Base-by-base conservation (phyloP, 2,888 invertebrate genomes). In the Drosophila peninsularis region DNA sequence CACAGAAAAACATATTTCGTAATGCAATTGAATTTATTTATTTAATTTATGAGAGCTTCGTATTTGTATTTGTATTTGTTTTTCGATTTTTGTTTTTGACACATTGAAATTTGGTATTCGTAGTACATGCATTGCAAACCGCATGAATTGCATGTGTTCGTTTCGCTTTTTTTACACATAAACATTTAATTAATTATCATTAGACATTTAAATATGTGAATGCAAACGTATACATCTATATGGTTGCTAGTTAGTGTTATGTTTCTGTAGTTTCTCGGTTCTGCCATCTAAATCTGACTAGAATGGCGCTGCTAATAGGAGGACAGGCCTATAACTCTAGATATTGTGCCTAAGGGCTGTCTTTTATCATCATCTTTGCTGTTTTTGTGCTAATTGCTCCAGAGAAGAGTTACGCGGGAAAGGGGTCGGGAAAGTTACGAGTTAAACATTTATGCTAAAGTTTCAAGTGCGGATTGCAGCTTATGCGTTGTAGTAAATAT, bases 101-200 rank as follows among this genome's bases (percentile, higher is more conserved):
- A 85, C 85, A 89, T 89, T 85, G 88, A 85, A 84, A 87, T 84
- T 81, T 73, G 71, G 69, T 83, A 64, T 65, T 64, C 45, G 44
- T 84, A 75, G 54, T 69, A 68, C 61, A 73, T 62, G 57, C 56
- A 27, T 62, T 55, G 52, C 55, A 55, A 44, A 72, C 68, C 72
- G 32, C 68, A 47, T 60, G 69, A 67, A 70, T 71, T 70, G 60
- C 53, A 61, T 53, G n/a, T n/a, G n/a, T 39, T 45, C 30, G 44
- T 30, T 32, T 60, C 39, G n/a, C n/a, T 64, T 47, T 17, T 39
- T 53, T 62, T 68, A 71, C 71, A 71, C 55, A 47, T 47, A 65
- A 82, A 82, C 74, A 88, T 82, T 82, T 67, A 67, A 62, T 77
- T 79, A 85, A 66, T 74, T 68, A 62, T 77, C 79, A 64, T 74